A percentile compares a stretch with the other conserved stretches of the same genome.
Evolutionary conservation across 2,888 invertebrate species (phyloP).

Genomic region (Clostera curtula): DNA sequence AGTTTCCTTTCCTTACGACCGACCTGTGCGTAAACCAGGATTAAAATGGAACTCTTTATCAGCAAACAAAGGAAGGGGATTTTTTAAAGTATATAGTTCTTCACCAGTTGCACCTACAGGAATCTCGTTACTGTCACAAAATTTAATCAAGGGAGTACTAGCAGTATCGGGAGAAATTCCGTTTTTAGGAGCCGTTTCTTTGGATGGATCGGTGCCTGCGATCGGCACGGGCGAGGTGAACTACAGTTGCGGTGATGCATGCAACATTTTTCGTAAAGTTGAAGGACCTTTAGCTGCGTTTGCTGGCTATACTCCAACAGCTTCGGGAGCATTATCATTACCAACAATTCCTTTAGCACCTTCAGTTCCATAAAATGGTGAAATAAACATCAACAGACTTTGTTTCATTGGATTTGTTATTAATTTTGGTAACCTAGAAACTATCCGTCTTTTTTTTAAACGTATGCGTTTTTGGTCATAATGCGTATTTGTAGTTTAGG

Average conservation of each 20-base stretch:
- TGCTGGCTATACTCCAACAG: no score
- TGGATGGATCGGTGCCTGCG: slow-evolving; percentile 29
- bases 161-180: slow-evolving; percentile 31
- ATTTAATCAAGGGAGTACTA: slow-evolving; percentile 30
- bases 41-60: slow-evolving; percentile 3
- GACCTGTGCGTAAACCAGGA: no score
- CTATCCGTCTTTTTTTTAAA: no score
- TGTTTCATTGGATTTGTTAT: no score
- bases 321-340: slow-evolving; percentile 24
- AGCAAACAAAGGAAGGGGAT: slow-evolving; percentile 22
- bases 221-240: slow-evolving; percentile 27
- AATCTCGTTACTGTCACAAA: slow-evolving; percentile 35
- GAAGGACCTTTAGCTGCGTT: neutral
- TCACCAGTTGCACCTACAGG: slow-evolving; percentile 30
- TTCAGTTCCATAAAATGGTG: slow-evolving; percentile 42
- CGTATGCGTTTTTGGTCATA: no score
- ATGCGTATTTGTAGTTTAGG: no score
- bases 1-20: neutral
- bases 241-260: slow-evolving; percentile 15
- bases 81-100: slow-evolving; percentile 20
- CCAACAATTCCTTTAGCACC: slow-evolving; percentile 35
- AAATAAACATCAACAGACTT: no score
- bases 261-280: slow-evolving; percentile 1
- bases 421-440: no score
- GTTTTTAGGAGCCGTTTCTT: slow-evolving; percentile 28